Percentiles rank a stretch among this genome's conserved stretches.
Conservation (phyloP, 2,888 invertebrate genomes). For the Oxycera nigricornis region DNA sequence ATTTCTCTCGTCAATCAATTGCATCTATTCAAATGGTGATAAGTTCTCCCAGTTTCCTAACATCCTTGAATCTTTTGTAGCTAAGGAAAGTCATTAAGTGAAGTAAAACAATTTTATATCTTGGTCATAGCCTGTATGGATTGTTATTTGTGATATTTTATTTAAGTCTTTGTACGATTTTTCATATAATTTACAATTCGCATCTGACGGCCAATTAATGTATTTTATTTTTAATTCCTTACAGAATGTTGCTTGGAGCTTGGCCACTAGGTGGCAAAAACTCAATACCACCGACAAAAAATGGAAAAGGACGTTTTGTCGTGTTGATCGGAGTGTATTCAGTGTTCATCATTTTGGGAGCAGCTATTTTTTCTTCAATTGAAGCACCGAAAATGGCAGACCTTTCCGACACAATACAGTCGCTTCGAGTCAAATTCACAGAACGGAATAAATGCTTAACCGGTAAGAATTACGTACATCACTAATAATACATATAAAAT, state of each 20-base stretch:
- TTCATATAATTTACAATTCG: too few relatives aligned
- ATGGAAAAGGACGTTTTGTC: constrained; percentile 60
- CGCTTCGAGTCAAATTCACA: constrained; percentile 69
- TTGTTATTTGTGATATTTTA: too few relatives aligned
- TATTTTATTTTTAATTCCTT: constrained; percentile 15
- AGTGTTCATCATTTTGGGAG: constrained; percentile 73
- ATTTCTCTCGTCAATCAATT: too few relatives aligned
- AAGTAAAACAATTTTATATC: too few relatives aligned
- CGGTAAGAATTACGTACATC: constrained; percentile 66
- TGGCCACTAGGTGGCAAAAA: constrained; percentile 55
- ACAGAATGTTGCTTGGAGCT: constrained; percentile 55
- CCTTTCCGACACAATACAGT: constrained; percentile 65
- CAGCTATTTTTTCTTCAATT: constrained; percentile 79
- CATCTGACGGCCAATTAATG: too few relatives aligned
- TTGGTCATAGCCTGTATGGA: too few relatives aligned
- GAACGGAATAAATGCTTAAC: constrained; percentile 68
- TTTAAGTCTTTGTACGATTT: too few relatives aligned
- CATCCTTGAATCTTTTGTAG: too few relatives aligned
- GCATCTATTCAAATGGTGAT: too few relatives aligned
- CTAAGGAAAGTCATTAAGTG: too few relatives aligned
- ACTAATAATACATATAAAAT: too few relatives aligned
- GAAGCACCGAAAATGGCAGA: constrained; percentile 75
- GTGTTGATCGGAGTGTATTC: constrained; percentile 63
- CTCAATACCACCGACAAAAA: constrained; percentile 56
- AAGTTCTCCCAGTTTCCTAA: too few relatives aligned